Percentiles rank a stretch among this genome's conserved stretches.
Conservation (phyloP, 2,797 vertebrate species). For the Cygnus olor region DNA sequence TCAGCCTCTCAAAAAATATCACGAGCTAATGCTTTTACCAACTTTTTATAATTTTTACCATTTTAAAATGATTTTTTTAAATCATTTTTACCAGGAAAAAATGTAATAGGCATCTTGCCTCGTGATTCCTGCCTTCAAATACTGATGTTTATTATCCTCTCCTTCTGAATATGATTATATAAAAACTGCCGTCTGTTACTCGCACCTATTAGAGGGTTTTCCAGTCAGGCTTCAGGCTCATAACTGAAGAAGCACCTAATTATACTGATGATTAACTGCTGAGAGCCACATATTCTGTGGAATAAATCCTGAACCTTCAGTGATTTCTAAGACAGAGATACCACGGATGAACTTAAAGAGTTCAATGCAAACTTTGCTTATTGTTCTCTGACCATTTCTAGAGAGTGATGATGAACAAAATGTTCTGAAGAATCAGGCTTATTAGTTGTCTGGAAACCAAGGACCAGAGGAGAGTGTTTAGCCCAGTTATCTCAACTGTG, state of each 20-base stretch:
- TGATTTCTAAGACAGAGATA: neutral
- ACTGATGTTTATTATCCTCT: neutral
- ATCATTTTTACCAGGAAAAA: neutral
- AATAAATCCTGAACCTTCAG: neutral
- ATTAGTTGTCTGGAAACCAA: neutral
- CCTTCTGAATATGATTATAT: neutral
- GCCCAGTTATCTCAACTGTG: neutral
- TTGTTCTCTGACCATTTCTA: neutral
- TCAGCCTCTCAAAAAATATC: neutral
- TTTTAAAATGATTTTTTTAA: too few species aligned
- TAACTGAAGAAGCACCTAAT: neutral
- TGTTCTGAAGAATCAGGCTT: neutral
- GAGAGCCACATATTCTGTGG: neutral
- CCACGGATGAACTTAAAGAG: neutral
- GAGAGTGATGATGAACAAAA: neutral
- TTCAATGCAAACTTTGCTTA: neutral
- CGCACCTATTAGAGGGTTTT: neutral
- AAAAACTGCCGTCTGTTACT: neutral
- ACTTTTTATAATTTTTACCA: too few species aligned
- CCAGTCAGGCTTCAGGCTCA: neutral
- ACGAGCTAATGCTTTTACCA: too few species aligned
- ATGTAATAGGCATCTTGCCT: neutral
- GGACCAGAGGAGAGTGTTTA: neutral
- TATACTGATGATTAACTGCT: neutral
- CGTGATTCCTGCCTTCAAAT: neutral